Evolutionary conservation across 2,888 invertebrate genomes (phyloP).

Genomic region (Leptinotarsa tumamoca): DNA sequence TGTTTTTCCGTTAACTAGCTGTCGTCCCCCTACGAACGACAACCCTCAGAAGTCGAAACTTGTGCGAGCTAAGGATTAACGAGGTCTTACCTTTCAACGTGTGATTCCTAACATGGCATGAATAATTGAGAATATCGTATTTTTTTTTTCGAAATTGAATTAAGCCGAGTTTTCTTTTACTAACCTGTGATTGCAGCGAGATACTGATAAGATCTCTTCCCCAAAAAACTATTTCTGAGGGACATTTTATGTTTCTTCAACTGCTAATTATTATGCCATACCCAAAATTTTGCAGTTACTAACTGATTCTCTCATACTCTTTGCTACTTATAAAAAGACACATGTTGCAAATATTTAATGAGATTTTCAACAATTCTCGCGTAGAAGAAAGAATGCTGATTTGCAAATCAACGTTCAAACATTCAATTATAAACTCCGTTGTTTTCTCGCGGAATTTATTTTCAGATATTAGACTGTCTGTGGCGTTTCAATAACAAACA

Average conservation of each 20-base stretch:
- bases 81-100: no score
- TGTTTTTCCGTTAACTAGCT: no score
- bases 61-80: no score
- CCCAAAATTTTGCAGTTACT: not conserved
- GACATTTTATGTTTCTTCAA: not conserved
- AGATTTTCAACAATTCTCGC: not conserved
- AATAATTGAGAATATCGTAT: no score
- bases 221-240: not conserved
- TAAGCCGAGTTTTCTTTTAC: not conserved
- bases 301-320: not conserved
- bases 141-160: not conserved
- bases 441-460: not conserved
- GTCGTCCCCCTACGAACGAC: no score
- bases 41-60: no score
- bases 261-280: not conserved
- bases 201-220: conserved; percentile 2
- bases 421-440: not conserved
- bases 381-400: not conserved
- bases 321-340: not conserved
- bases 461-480: not conserved
- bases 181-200: conserved; percentile 4
- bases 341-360: conserved; percentile 3
- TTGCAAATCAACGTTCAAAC: not conserved
- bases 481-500: not conserved
- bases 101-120: no score